Evolutionary conservation across 1,140 invertebrate species (phyloP), one percentile per base, ranked within the genome.

Genomic region (Drosophila rhopaloa): DNA sequence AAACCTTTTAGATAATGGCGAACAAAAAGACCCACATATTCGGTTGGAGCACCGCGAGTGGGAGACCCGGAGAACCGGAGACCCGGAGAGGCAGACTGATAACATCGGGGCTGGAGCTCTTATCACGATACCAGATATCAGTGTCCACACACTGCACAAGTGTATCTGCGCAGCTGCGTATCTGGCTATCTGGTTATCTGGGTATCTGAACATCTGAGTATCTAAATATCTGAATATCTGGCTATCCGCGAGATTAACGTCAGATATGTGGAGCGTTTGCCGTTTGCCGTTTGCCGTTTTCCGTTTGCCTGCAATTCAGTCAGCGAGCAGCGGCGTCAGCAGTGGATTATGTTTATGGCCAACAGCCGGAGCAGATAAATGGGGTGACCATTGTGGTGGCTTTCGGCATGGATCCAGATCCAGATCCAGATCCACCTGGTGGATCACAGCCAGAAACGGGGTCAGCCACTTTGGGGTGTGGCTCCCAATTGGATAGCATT

Each of bases 1-100:
- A 50, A 41, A n/a, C 74, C 75, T 82, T 81, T 85, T 78, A 79
- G 82, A 81, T 85, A 86, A 85, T 85, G 82, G 63, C 78, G 54
- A 79, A 83, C 62, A 32, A 43, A 58, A 54, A 65, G 47, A 57
- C 50, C 51, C 19, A 50, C 43, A 53, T 24, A 24, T 24, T 24
- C 24, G 24, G 24, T 24, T 10, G 29, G n/a, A n/a, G 27, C 29
- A 37, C 35, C 29, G 60, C 41, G 58, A 41, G 43, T 38, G 62
- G 35, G 44, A 62, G 48, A 59, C 38, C 27, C 55, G 60, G 57
- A 46, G 57, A 65, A 41, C 41, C 55, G 53, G 55, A 66, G 43
- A 63, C 13, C 35, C 27, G 37, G 63, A 67, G 63, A 67, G 44
- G 48, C 48, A 78, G 48, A 46, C 75, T 88, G 83, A 86, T 86